Base-by-base conservation (phyloP, 2,797 vertebrate genomes). In the Rhynchonycteris naso region DNA sequence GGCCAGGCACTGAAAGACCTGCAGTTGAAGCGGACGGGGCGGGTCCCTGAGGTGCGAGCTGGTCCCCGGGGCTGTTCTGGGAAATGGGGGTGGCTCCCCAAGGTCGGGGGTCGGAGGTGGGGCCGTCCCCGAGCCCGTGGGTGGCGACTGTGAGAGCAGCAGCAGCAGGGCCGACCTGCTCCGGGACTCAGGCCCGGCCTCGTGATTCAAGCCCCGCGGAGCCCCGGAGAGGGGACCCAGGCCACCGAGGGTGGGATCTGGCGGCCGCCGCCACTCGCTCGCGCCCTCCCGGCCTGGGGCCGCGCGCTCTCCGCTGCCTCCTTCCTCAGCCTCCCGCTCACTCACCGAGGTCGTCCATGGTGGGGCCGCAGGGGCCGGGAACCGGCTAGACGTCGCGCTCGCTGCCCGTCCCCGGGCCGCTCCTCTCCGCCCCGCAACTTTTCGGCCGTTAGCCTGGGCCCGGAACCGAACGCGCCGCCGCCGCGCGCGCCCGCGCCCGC, bases 341-440 rank as follows among this genome's bases (percentile, higher is more conserved):
- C 97, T 97, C 95, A 97, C 96, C 96, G 43, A 97, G 97, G 93
- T 97, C 96, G 93, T 97, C 96, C 97, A 97, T 97, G 95, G 94
- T n/a, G 52, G 43, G n/a, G 71, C 81, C 35, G 75, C 8, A 19
- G 68, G 69, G 26, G 86, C 71, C 52, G 54, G 71, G 11, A 58
- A 21, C 72, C 87, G 43, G 85, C 80, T 91, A 5, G 28, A 65
- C 68, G 59, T 90, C 87, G 38, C 38, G 69, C 72, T 94, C 88
- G 93, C 95, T 89, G 97, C 96, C 93, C 35, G 88, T 87, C 96
- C 96, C 90, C 50, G 75, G 66, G 82, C 84, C 59, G 84, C 63
- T 92, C 81, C 90, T 96, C 82, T 58, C 86, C 63, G 72, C 90
- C 96, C 84, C 75, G 96, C 96, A 96, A 97, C 97, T 97, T 97